A percentile compares a stretch with the other conserved stretches of the same genome.
Evolutionary conservation across 1,140 invertebrate species (phyloP).

Genomic region (Andrena cerasifolii): DNA sequence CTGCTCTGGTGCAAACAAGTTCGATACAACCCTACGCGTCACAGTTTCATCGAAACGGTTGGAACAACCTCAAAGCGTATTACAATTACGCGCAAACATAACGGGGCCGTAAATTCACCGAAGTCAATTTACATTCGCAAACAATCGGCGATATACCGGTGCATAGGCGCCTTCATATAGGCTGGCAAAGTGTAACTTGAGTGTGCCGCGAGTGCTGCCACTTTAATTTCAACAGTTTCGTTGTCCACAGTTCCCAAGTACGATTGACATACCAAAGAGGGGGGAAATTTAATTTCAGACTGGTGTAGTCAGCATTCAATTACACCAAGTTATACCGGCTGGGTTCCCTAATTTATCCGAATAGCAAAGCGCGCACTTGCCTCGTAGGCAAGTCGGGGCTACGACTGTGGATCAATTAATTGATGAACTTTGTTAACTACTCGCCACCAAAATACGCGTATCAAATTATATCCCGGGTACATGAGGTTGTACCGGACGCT

Average conservation of each 20-base stretch:
- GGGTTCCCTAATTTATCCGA: conserved; percentile 55
- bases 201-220: neutral
- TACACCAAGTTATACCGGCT: conserved; percentile 43
- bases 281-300: conserved; percentile 58
- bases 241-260: neutral
- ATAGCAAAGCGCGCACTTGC: conserved; percentile 40
- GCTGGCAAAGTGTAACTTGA: neutral
- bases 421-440: conserved; percentile 49
- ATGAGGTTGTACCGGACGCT: neutral
- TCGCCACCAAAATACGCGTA: conserved; percentile 33
- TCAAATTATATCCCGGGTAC: conserved; percentile 8
- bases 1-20: no score
- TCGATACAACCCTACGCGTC: no score
- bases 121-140: neutral
- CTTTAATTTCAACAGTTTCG: neutral
- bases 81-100: conserved; percentile 29
- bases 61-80: conserved; percentile 3
- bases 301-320: conserved; percentile 48
- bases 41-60: no score
- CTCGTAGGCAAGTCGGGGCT: conserved; percentile 21
- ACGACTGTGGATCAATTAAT: conserved; percentile 53
- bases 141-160: neutral
- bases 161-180: neutral
- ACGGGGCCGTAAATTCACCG: conserved; percentile 18
- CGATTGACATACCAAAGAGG: conserved; percentile 52